These are phyloP conservation scores for Malurus leucopterus DNA, from an alignment of 2,797 vertebrate genomes.

Conservation along the genomic window DNA sequence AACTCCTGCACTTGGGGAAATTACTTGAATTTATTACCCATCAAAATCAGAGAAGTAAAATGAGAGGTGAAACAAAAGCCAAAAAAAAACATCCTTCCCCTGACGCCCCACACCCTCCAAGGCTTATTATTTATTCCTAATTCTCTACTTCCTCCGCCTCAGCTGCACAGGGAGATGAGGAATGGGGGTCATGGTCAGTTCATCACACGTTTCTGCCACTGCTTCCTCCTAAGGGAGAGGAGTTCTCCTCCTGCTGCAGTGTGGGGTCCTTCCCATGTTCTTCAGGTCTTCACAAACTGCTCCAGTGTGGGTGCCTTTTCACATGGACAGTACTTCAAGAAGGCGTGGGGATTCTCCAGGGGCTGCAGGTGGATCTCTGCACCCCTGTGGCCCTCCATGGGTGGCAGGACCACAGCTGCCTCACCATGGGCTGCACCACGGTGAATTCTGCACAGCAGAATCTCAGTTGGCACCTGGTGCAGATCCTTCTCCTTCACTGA, in stretches of 20 bases:
- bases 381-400: neutral
- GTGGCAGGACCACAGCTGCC: neutral
- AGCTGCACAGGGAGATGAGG: neutral
- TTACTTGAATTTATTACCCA: neutral
- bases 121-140: neutral
- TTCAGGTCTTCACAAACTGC: neutral
- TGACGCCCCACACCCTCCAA: neutral
- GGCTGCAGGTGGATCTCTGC: neutral
- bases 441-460: no score
- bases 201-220: neutral
- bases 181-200: neutral
- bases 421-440: neutral
- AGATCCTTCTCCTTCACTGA: neutral
- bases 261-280: no score
- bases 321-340: neutral
- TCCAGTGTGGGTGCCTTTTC: neutral
- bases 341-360: accelerated
- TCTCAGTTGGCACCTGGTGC: neutral
- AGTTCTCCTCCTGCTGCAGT: neutral
- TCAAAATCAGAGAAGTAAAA: neutral
- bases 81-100: accelerated
- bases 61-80: neutral
- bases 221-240: neutral
- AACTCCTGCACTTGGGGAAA: neutral
- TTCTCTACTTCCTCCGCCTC: neutral